Conservation (phyloP, 1,140 invertebrate species). For the Tribolium castaneum region DNA sequence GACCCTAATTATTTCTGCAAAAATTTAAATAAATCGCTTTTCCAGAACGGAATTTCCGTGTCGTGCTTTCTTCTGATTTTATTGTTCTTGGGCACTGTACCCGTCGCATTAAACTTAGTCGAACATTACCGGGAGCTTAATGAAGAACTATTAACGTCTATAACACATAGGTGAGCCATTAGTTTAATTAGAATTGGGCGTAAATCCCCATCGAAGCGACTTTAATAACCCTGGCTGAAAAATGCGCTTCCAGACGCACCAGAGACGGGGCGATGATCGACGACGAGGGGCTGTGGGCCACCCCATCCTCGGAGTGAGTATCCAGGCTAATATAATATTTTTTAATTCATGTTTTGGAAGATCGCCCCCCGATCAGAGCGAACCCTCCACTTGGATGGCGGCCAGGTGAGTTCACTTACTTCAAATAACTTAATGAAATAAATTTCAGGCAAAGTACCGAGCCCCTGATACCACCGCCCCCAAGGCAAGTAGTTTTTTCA, state of each 20-base stretch:
- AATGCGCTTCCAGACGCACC: slow-evolving; percentile 9
- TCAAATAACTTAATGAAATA: neutral
- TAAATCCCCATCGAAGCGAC: slow-evolving; percentile 2
- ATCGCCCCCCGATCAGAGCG: neutral
- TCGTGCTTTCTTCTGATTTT: slow-evolving; percentile 59
- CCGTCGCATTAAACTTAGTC: slow-evolving; percentile 51
- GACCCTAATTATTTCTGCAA: neutral
- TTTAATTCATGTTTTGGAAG: neutral
- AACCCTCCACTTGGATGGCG: neutral
- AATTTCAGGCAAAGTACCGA: slow-evolving; percentile 1
- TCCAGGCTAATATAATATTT: neutral
- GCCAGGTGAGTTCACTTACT: slow-evolving; percentile 1
- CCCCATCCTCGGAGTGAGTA: slow-evolving; percentile 38
- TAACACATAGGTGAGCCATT: slow-evolving; percentile 50
- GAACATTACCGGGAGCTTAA: slow-evolving; percentile 46
- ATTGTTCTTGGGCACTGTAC: slow-evolving; percentile 47
- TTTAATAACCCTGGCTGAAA: neutral
- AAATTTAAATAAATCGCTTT: slow-evolving; percentile 40
- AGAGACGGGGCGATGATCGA: slow-evolving; percentile 39
- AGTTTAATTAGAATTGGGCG: slow-evolving; percentile 5
- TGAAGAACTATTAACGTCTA: slow-evolving; percentile 48
- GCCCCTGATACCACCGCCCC: slow-evolving; percentile 8
- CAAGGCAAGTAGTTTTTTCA: slow-evolving; percentile 10
- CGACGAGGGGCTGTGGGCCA: slow-evolving; percentile 40
- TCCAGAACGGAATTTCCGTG: slow-evolving; percentile 73